Percentiles rank a stretch among this genome's conserved stretches.
phyloP scores from a whole-genome alignment of 2,797 vertebrate genomes.

The Protosalanx chinensis region DNA sequence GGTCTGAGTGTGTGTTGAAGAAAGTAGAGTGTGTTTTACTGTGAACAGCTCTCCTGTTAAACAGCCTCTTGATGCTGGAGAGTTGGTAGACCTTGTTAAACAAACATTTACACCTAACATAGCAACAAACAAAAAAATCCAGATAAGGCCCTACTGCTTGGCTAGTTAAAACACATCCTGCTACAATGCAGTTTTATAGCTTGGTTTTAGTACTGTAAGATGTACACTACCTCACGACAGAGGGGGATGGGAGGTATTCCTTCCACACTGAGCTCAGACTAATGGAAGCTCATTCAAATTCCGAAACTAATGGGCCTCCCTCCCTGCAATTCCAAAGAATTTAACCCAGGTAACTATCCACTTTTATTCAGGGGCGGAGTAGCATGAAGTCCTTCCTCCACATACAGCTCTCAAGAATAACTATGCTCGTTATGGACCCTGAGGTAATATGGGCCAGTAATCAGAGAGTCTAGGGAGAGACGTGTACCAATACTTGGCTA shows the following conservation, averaged over 20 bases:
- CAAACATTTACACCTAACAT: conserved; percentile 8
- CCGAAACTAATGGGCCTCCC: not conserved
- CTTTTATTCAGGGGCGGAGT: not conserved
- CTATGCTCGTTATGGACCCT: no score
- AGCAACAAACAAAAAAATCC: conserved; percentile 13
- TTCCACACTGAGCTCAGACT: not conserved
- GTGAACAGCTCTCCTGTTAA: not conserved
- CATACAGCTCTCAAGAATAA: not conserved
- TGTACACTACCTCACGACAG: not conserved
- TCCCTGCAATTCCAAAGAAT: not conserved
- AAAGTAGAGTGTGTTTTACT: conserved; percentile 3
- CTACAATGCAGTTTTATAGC: conserved; percentile 25
- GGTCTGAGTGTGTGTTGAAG: not conserved
- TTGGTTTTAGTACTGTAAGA: conserved; percentile 15
- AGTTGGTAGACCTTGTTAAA: conserved; percentile 1
- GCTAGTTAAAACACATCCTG: not conserved
- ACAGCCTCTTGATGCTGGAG: conserved; percentile 6
- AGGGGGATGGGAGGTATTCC: not conserved
- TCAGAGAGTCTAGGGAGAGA: no score
- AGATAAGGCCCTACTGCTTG: conserved; percentile 2
- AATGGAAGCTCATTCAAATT: not conserved
- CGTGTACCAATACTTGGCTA: no score
- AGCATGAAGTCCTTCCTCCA: not conserved
- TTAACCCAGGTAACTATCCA: not conserved
- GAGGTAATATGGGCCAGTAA: no score